These are phyloP conservation scores for Manis crassicaudata DNA, from an alignment of 2,797 vertebrate species.

Conservation along the genomic window DNA sequence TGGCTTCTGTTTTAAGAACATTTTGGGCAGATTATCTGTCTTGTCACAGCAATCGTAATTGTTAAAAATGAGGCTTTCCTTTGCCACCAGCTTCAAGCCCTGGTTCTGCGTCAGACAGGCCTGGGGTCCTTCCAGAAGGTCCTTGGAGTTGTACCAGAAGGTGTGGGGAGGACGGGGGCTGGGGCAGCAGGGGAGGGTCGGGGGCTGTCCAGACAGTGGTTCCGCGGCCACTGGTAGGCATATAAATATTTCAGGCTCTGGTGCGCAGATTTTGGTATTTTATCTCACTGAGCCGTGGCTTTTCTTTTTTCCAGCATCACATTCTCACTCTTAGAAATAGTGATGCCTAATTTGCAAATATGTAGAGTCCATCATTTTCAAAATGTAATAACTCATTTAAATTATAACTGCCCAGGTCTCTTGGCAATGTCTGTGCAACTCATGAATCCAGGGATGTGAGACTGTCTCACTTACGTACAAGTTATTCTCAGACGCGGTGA, in stretches of 20 bases:
- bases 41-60: background rate
- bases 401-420: background rate
- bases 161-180: fast-evolving
- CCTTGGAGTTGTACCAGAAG: background rate
- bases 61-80: background rate
- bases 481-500: background rate
- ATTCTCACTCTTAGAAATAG: slow-evolving; percentile 40
- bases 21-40: background rate
- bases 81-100: background rate
- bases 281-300: slow-evolving; percentile 16
- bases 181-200: no score
- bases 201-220: background rate
- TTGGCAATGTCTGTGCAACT: background rate
- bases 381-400: background rate
- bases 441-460: background rate
- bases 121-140: background rate
- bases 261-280: background rate
- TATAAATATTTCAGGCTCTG: slow-evolving; percentile 27
- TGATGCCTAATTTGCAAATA: background rate
- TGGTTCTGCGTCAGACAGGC: background rate
- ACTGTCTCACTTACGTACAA: no score
- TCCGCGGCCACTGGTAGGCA: background rate
- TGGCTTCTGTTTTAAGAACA: background rate
- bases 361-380: background rate
- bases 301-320: background rate